A percentile compares a stretch with the other conserved stretches of the same genome.
Conservation (phyloP, 2,797 vertebrate species). For the Coracias cyanogaster region DNA sequence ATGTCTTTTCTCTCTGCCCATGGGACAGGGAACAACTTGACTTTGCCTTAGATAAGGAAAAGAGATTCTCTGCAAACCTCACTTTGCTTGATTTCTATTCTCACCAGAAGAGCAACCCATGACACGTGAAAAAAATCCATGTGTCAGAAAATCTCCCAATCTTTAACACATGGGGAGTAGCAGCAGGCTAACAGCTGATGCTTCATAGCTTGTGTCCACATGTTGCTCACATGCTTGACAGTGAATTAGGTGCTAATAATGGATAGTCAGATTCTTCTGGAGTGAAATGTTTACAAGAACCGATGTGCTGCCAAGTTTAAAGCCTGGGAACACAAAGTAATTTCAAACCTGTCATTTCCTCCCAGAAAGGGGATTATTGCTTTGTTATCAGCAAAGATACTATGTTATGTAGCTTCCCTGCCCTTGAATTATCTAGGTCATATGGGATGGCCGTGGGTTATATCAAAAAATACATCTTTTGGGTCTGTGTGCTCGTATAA, state of each 20-base stretch:
- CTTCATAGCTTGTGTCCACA: conserved; percentile 4
- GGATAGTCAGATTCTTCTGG: conserved; percentile 28
- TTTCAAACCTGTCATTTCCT: conserved; percentile 76
- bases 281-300: conserved; percentile 57
- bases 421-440: conserved; percentile 28
- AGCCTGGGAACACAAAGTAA: conserved; percentile 58
- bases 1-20: neutral
- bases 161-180: neutral
- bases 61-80: neutral
- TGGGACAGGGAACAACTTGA: accelerated
- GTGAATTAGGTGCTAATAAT: conserved; percentile 70
- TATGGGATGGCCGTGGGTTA: neutral
- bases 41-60: neutral
- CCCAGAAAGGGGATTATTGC: conserved; percentile 60
- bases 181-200: neutral
- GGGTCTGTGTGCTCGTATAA: neutral
- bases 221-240: conserved; percentile 50
- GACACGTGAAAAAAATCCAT: neutral
- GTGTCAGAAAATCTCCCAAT: neutral
- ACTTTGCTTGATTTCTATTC: neutral
- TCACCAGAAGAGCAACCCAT: neutral
- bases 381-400: conserved; percentile 54
- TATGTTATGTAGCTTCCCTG: conserved; percentile 14
- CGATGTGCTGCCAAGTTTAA: conserved; percentile 63
- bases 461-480: neutral